Conservation (phyloP, 2,797 vertebrate genomes). For the Helicolenus hilgendorfi region DNA sequence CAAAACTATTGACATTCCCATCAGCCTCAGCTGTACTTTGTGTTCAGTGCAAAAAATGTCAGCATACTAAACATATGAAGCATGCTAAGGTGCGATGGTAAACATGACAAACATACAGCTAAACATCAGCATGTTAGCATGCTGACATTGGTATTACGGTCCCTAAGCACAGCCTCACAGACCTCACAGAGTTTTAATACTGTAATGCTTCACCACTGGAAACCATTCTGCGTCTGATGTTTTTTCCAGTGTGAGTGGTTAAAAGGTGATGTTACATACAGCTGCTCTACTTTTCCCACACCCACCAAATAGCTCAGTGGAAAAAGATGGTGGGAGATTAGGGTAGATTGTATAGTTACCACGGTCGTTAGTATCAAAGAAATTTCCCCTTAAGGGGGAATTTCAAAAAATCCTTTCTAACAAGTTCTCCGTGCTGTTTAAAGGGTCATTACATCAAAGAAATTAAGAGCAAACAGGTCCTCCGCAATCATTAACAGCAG, state of each 20-base stretch:
- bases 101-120: background rate
- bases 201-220: conserved; percentile 22
- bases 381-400: conserved; percentile 61
- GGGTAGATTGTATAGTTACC: conserved; percentile 67
- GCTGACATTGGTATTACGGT: background rate
- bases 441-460: conserved; percentile 76
- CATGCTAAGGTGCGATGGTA: background rate
- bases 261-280: conserved; percentile 73
- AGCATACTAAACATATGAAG: background rate
- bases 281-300: conserved; percentile 65
- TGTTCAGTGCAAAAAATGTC: background rate
- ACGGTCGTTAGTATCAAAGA: conserved; percentile 71
- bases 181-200: conserved; percentile 1
- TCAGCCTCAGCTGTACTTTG: background rate
- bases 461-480: conserved; percentile 61
- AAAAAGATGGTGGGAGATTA: conserved; percentile 86
- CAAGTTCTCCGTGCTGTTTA: conserved; percentile 60
- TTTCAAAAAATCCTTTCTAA: conserved; percentile 69
- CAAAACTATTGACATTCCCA: background rate
- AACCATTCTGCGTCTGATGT: conserved; percentile 46
- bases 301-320: conserved; percentile 76
- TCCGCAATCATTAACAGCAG: conserved; percentile 50
- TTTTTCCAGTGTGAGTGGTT: conserved; percentile 44
- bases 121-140: background rate
- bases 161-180: background rate